Conservation (phyloP, 1,140 invertebrate species). For the Drosophila virilis region DNA sequence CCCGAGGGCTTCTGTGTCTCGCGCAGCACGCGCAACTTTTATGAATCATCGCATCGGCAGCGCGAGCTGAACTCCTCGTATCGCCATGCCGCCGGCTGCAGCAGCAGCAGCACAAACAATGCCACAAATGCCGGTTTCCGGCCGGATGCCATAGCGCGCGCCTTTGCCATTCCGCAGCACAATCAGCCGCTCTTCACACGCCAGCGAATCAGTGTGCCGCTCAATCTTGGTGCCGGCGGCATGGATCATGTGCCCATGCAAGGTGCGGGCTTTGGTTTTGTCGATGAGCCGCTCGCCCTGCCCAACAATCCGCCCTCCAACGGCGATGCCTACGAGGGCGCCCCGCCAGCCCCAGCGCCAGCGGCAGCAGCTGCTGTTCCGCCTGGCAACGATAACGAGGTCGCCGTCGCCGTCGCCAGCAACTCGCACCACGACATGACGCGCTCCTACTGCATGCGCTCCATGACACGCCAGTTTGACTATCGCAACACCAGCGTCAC, state of each 20-base stretch:
- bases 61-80: constrained; percentile 64
- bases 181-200: constrained; percentile 22
- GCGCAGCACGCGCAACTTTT: constrained; percentile 72
- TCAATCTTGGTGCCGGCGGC: constrained; percentile 14
- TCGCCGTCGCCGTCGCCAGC: constrained; percentile 13
- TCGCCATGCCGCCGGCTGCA: constrained; percentile 36
- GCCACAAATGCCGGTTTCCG: constrained; percentile 7
- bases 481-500: constrained; percentile 89
- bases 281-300: constrained; percentile 35
- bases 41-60: constrained; percentile 64
- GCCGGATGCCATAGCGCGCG: constrained; percentile 16
- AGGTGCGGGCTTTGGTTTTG: constrained; percentile 18
- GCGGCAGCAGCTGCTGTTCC: constrained; percentile 1
- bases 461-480: constrained; percentile 87
- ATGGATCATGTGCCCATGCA: constrained; percentile 31
- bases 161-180: background rate
- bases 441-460: constrained; percentile 88
- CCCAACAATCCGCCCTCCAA: constrained; percentile 10
- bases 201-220: constrained; percentile 36
- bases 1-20: constrained; percentile 88
- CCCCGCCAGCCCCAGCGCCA: background rate
- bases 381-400: constrained; percentile 56
- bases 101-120: constrained; percentile 5
- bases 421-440: constrained; percentile 82
- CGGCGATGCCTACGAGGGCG: constrained; percentile 43